phyloP scores from a whole-genome alignment of 1,140 invertebrate genomes.

The Hestina assimilis region DNA sequence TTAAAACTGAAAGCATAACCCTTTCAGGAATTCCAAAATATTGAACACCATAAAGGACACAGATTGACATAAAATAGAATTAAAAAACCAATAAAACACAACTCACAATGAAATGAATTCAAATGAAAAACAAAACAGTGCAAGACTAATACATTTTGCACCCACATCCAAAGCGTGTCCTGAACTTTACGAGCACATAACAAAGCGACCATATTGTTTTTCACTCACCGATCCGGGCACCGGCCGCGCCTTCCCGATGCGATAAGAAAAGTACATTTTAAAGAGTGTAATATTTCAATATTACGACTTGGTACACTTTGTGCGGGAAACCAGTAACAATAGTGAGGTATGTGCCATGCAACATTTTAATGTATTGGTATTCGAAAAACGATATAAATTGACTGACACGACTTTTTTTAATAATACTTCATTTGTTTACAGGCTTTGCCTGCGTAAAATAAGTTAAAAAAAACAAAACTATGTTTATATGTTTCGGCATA shows the following conservation, averaged over 20 bases:
- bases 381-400: too few species aligned
- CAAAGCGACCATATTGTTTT: slow-evolving; percentile 52
- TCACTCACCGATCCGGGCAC: slow-evolving; percentile 77
- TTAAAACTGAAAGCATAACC: too few species aligned
- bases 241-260: slow-evolving; percentile 69
- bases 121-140: slow-evolving; percentile 9
- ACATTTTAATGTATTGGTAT: too few species aligned
- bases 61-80: slow-evolving; percentile 1
- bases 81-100: too few species aligned
- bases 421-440: too few species aligned
- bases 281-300: neutral
- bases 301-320: neutral
- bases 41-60: slow-evolving; percentile 6
- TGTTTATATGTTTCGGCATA: too few species aligned
- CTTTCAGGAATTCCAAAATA: neutral
- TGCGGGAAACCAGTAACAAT: slow-evolving; percentile 3
- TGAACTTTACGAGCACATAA: slow-evolving; percentile 30
- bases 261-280: slow-evolving; percentile 21
- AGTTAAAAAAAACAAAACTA: too few species aligned
- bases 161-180: slow-evolving; percentile 50
- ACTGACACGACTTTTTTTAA: too few species aligned
- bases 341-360: neutral
- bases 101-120: neutral
- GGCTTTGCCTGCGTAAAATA: too few species aligned
- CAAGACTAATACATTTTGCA: slow-evolving; percentile 36